Evolutionary conservation across 2,888 invertebrate genomes (phyloP), one percentile per base, ranked within the genome.

Genomic region (Pseudococcus viburni): DNA sequence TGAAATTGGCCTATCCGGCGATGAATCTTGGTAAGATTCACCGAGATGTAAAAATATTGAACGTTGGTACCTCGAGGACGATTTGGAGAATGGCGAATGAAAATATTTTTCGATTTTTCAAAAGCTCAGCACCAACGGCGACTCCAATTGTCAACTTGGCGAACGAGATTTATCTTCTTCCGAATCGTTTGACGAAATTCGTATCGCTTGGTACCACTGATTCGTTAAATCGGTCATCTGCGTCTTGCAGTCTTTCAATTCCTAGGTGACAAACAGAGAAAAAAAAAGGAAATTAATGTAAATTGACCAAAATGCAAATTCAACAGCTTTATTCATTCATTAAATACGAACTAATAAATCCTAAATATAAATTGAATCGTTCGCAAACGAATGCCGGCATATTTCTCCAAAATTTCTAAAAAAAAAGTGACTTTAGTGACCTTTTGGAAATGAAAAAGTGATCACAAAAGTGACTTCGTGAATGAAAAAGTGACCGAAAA

Each of bases 211-310:
- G 92, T 98, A 98, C 98, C 98, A 99, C 91, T 98, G 96, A 91
- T 98, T 97, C 0, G 98, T 98, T 90, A 99, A 93, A 92, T 97
- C 97, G 1, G 97, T 96, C 97, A 99, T 98, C 93, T 98, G 98
- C 90, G 96, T 97, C 92, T 97, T 97, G 91, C 98, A 98, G 92
- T 99, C 98, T 91, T 97, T 96, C 90, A 98, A 92, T 93, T 99
- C 98, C 95, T 97, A 92, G n/a, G 91, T 90, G 89, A 90, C 90
- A 64, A 64, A 64, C 9, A n/a, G 15, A 59, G 1, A 59, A 17
- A 19, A 51, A 51, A 51, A 51, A 51, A 51, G 12, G 9, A 48
- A 48, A 48, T 48, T 9, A 48, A 48, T 48, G 9, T 1, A 51
- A 12, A 11, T 51, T 51, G 42, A 42, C 6, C 15, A 8, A 51